A percentile compares a stretch with the other conserved stretches of the same genome.
These are phyloP conservation scores for Zaprionus camerounensis DNA, from an alignment of 1,140 invertebrate genomes.

Conservation along the genomic window DNA sequence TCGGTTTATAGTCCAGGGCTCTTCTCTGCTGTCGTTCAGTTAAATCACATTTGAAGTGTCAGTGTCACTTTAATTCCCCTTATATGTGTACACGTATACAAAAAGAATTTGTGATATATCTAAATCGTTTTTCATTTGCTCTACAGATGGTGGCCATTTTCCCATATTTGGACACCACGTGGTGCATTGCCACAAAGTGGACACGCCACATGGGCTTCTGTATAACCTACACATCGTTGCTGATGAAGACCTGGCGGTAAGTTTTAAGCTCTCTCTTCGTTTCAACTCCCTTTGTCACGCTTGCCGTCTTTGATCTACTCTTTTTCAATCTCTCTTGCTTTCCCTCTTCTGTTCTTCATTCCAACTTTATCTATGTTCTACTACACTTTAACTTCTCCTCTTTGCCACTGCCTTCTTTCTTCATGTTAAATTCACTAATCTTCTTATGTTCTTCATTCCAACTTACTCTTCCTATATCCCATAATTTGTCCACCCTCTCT, in stretches of 20 bases:
- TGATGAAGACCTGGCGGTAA: constrained; percentile 97
- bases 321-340: background rate
- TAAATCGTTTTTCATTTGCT: constrained; percentile 9
- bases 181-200: constrained; percentile 96
- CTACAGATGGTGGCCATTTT: constrained; percentile 95
- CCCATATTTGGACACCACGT: constrained; percentile 91
- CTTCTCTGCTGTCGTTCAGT: constrained; percentile 1
- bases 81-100: background rate
- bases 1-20: background rate
- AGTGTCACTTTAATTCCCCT: constrained; percentile 17
- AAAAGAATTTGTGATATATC: background rate
- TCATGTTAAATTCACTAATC: too few species aligned
- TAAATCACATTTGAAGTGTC: constrained; percentile 26
- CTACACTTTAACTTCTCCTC: too few species aligned
- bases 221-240: constrained; percentile 94
- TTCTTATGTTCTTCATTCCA: too few species aligned
- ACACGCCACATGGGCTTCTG: constrained; percentile 95
- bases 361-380: too few species aligned
- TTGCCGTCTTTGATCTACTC: too few species aligned
- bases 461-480: too few species aligned
- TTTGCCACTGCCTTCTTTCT: too few species aligned
- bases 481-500: too few species aligned
- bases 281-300: background rate
- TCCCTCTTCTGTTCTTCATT: too few species aligned
- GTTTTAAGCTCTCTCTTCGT: background rate